These are phyloP conservation scores for Enteromius mattozi DNA, from an alignment of 2,797 vertebrate genomes.

Conservation along the genomic window DNA sequence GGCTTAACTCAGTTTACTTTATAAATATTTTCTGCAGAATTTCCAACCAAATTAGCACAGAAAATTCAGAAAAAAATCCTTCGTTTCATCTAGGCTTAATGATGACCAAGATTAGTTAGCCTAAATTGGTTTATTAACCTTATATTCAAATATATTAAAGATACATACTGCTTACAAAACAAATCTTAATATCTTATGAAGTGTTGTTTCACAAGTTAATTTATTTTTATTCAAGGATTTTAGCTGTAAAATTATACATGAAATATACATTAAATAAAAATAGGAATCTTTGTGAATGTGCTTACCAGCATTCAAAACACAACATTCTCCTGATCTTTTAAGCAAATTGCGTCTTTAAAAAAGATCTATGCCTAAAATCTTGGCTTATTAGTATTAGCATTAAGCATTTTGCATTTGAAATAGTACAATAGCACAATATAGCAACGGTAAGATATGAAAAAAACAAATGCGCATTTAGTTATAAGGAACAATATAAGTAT, in stretches of 20 bases:
- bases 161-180: background rate
- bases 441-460: background rate
- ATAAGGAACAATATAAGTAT: too few relatives aligned
- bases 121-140: background rate
- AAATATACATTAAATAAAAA: background rate
- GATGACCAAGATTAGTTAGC: background rate
- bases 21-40: background rate
- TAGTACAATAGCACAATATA: too few relatives aligned
- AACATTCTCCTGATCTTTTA: too few relatives aligned
- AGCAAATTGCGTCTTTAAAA: too few relatives aligned
- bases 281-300: background rate
- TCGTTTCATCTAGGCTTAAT: background rate
- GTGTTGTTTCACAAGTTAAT: background rate
- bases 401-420: too few relatives aligned
- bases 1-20: background rate
- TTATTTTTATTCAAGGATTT: background rate
- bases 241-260: background rate
- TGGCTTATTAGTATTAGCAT: too few relatives aligned
- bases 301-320: background rate
- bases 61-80: background rate
- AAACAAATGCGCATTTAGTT: too few relatives aligned
- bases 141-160: background rate
- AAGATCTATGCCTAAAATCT: too few relatives aligned
- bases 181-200: background rate
- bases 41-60: background rate